Base-by-base conservation (phyloP, 2,888 invertebrate genomes). In the Hydropsyche betteni region DNA sequence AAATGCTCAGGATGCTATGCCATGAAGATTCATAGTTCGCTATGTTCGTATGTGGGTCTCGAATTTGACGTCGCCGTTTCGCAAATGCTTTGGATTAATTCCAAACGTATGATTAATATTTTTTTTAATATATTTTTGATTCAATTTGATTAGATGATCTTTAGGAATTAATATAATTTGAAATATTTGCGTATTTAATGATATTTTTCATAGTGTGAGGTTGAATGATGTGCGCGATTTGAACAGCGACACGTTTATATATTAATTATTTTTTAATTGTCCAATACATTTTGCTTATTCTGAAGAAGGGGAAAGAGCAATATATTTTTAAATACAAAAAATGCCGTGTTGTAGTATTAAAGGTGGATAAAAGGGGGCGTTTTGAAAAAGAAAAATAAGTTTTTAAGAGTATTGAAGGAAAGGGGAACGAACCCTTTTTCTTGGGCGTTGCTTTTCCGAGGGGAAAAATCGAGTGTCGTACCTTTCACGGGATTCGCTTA, bases 341-440 rank as follows among this genome's bases (percentile, higher is more conserved):
- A 64, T 64, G 36, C 36, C 36, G 36, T 36, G 4, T 33, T 12
- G 64, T 34, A n/a, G 36, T 36, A 64, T 36, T 34, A 64, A 44
- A 36, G 34, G 64, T 36, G 34, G 36, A 36, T 34, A 36, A 64
- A 44, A 36, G 34, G 64, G 24, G 34, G 64, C 24, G 6, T 5
- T 4, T 24, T 58, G n/a, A n/a, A 64, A 64, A 64, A 64, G 64
- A 64, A 64, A 64, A 64, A 34, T 64, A 64, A 64, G 64, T 64
- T 36, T 24, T 24, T 64, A 64, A 64, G 64, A 36, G 36, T 36
- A 24, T 64, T 36, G 44, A 44, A 44, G 10, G 10, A 10, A 33
- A 10, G 36, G 64, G 36, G 64, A 34, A 36, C 6, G 34, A 64
- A 64, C 64, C 64, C 64, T 64, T 64, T 36, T 64, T 64, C 61